Evolutionary conservation across 2,113 vertebrate genomes (phyloP).

Genomic region (Cynopterus brachyotis): DNA sequence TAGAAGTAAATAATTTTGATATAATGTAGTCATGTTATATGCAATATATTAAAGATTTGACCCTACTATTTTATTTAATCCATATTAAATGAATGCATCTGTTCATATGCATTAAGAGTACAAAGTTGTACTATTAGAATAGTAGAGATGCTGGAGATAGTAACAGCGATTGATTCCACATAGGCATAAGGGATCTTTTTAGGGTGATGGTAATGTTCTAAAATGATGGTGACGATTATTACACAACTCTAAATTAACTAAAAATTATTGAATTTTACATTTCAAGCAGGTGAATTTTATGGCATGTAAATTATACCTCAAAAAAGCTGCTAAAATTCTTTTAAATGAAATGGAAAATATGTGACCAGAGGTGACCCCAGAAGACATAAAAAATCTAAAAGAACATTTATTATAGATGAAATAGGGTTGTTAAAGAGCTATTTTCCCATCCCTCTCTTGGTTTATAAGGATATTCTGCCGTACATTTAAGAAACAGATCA

Average conservation of each 20-base stretch:
- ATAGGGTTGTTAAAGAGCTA: not conserved
- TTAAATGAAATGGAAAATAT: not conserved
- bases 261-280: not conserved
- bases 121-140: not conserved
- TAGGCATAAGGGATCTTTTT: not conserved
- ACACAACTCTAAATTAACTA: not conserved
- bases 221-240: not conserved
- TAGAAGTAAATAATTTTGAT: conserved; percentile 11
- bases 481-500: not conserved
- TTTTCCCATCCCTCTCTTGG: not conserved
- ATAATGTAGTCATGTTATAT: not conserved
- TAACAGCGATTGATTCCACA: not conserved
- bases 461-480: not conserved
- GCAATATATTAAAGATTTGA: not conserved
- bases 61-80: not conserved
- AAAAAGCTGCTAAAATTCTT: not conserved
- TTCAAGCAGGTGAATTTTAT: not conserved
- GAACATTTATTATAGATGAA: not conserved
- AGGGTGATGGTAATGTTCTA: not conserved
- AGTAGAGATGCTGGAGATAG: not conserved
- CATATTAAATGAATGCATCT: not conserved
- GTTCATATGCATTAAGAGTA: not conserved
- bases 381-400: not conserved
- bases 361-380: not conserved
- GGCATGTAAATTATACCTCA: not conserved